Conservation (phyloP, 2,797 vertebrate species). For the Cyprinella venusta region DNA sequence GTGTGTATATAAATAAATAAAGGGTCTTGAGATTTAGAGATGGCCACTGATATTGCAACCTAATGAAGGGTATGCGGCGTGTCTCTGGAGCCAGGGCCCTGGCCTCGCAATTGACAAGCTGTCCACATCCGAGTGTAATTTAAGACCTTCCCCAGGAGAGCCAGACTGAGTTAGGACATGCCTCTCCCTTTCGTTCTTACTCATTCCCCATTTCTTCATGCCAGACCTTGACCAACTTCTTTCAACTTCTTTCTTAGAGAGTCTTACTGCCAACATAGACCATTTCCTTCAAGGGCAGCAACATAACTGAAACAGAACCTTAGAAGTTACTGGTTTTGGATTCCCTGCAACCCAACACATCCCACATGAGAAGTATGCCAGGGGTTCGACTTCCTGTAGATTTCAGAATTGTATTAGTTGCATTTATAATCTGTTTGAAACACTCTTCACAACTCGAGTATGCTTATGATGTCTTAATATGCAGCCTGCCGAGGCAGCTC, state of each 20-base stretch:
- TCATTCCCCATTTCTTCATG: constrained; percentile 17
- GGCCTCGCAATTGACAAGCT: constrained; percentile 78
- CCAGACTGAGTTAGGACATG: constrained; percentile 72
- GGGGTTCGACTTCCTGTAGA: not conserved
- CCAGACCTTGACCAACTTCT: not conserved
- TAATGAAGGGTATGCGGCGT: constrained; percentile 61
- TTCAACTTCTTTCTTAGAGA: not conserved
- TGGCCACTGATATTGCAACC: constrained; percentile 50
- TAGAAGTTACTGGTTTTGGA: not conserved
- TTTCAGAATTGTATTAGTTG: not conserved
- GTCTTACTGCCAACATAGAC: not conserved
- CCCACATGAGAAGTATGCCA: not conserved
- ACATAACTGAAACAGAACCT: not conserved
- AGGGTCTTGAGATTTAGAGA: constrained; percentile 63
- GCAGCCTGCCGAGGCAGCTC: not conserved
- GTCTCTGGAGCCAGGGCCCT: constrained; percentile 60
- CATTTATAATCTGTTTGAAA: not conserved
- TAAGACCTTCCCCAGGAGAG: constrained; percentile 74
- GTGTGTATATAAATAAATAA: constrained; percentile 63
- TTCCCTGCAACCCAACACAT: not conserved
- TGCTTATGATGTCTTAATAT: not conserved
- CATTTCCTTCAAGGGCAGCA: not conserved
- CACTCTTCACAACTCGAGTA: not conserved
- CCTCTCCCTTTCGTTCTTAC: constrained; percentile 56
- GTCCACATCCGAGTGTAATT: constrained; percentile 78